phyloP scores from a whole-genome alignment of 2,113 vertebrate genomes.

The Atherinomorus stipes region DNA sequence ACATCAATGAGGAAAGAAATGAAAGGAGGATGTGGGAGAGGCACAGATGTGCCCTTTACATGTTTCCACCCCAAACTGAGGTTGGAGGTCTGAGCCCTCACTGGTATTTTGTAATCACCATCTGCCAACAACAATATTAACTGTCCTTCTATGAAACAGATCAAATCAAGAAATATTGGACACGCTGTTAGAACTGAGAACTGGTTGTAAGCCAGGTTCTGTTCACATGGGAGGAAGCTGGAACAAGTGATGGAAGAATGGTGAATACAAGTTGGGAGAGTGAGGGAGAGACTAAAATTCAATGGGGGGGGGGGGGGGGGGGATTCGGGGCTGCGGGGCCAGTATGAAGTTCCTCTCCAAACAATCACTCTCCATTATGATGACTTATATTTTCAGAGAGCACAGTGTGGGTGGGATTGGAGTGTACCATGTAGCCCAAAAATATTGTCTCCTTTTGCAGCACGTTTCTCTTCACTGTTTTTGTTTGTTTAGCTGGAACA shows the following conservation, averaged over 20 bases:
- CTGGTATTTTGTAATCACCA: slow-evolving; percentile 72
- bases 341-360: slow-evolving; percentile 74
- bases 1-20: background rate
- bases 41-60: slow-evolving; percentile 48
- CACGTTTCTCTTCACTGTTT: slow-evolving; percentile 50
- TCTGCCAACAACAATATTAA: slow-evolving; percentile 81
- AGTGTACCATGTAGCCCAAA: slow-evolving; percentile 38
- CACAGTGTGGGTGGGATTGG: slow-evolving; percentile 73
- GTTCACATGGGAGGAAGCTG: slow-evolving; percentile 70
- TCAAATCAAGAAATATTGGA: slow-evolving; percentile 77
- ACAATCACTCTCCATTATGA: slow-evolving; percentile 73
- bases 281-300: slow-evolving; percentile 67
- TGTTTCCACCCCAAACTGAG: slow-evolving; percentile 51
- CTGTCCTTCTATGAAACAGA: slow-evolving; percentile 72
- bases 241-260: slow-evolving; percentile 68
- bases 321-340: slow-evolving; percentile 63
- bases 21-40: slow-evolving; percentile 26
- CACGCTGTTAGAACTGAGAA: slow-evolving; percentile 64
- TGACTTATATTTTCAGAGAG: slow-evolving; percentile 72
- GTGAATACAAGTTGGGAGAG: slow-evolving; percentile 61
- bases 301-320: no score
- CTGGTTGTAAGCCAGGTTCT: slow-evolving; percentile 55
- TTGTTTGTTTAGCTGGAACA: slow-evolving; percentile 62
- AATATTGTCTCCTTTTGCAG: slow-evolving; percentile 37
- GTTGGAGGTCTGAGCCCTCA: slow-evolving; percentile 55